These are phyloP conservation scores for Cepaea nemoralis DNA, from an alignment of 1,140 invertebrate genomes.

Conservation along the genomic window DNA sequence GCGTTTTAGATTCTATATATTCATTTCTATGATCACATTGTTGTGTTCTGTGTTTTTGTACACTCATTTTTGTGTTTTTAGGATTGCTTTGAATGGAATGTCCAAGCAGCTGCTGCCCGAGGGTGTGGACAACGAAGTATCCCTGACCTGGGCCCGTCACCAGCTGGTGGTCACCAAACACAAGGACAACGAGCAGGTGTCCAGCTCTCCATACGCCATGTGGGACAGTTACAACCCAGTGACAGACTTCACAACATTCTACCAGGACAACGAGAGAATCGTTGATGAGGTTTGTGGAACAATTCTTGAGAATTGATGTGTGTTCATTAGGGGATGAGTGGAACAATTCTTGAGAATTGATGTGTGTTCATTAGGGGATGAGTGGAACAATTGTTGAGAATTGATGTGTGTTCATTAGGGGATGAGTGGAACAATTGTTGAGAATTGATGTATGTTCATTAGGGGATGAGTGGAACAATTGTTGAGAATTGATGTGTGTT, in stretches of 20 bases:
- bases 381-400: too few relatives aligned
- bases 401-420: too few relatives aligned
- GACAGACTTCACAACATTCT: constrained; percentile 62
- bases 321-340: too few relatives aligned
- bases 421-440: too few relatives aligned
- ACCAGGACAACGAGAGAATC: constrained; percentile 63
- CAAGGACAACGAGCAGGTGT: constrained; percentile 61
- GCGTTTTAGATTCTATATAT: too few relatives aligned
- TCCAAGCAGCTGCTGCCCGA: constrained; percentile 58
- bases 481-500: too few relatives aligned
- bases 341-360: too few relatives aligned
- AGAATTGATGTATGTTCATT: too few relatives aligned
- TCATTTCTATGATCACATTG: too few relatives aligned
- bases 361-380: too few relatives aligned
- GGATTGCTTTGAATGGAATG: constrained; percentile 46
- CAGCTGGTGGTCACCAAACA: constrained; percentile 66
- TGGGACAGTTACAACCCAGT: constrained; percentile 60
- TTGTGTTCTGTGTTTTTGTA: neutral
- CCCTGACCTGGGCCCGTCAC: constrained; percentile 60
- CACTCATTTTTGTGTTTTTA: neutral
- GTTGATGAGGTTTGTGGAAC: constrained; percentile 55
- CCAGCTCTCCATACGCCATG: constrained; percentile 61
- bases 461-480: too few relatives aligned
- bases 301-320: neutral
- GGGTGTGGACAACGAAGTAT: constrained; percentile 52